phyloP scores from a whole-genome alignment of 2,888 invertebrate genomes.

The Ceriagrion tenellum region DNA sequence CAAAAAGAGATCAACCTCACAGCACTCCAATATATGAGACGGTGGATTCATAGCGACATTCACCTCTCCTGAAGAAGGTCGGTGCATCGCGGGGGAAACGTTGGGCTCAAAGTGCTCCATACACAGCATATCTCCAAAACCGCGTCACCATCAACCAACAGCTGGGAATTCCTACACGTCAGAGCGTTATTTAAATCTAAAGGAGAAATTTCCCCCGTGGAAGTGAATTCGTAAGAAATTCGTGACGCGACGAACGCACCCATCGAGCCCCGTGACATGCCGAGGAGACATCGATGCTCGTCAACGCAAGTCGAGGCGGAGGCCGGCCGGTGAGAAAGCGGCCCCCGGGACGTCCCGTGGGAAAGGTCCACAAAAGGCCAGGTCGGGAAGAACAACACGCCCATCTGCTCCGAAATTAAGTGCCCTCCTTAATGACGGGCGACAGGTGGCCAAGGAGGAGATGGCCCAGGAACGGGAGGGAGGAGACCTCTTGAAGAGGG shows the following conservation, averaged over 20 bases:
- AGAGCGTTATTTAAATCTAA: too few species aligned
- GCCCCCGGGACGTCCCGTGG: neutral
- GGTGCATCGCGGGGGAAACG: too few species aligned
- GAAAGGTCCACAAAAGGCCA: neutral
- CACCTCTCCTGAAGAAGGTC: too few species aligned
- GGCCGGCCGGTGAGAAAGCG: neutral
- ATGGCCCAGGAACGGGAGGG: neutral
- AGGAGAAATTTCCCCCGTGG: too few species aligned
- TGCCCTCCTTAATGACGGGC: slow-evolving; percentile 18
- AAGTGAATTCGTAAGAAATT: too few species aligned
- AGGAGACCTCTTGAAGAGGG: neutral
- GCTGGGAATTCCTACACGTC: too few species aligned
- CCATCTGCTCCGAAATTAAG: slow-evolving; percentile 11
- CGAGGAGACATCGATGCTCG: neutral
- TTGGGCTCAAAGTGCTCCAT: too few species aligned
- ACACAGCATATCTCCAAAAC: too few species aligned
- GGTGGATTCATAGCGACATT: too few species aligned
- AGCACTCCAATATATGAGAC: too few species aligned
- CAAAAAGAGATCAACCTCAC: too few species aligned
- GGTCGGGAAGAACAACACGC: neutral
- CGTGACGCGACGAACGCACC: neutral
- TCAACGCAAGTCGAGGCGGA: neutral
- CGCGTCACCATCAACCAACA: too few species aligned
- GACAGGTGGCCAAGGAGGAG: neutral
- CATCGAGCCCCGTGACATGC: neutral